Evolutionary conservation across 2,113 vertebrate species (phyloP), one percentile per base, ranked within the genome.

Genomic region (Oncorhynchus mykiss): DNA sequence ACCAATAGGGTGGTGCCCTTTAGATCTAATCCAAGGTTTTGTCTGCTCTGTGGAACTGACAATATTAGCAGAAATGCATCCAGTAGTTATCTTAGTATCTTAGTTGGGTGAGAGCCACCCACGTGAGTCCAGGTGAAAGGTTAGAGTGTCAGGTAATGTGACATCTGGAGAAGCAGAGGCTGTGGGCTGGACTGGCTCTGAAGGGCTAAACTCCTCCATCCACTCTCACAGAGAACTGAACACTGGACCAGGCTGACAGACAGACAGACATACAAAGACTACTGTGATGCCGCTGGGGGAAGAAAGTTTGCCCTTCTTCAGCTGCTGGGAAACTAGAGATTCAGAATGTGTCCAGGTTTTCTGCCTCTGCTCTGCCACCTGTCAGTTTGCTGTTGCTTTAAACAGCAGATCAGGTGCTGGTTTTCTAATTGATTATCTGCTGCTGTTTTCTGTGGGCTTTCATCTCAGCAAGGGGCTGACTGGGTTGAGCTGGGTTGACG

Each of bases 321-420:
- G 93, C 94, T 72, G 82, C 83, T 68, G 93, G 92, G 73, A 93
- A 87, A 76, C 90, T 95, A 75, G 89, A 95, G 87, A 93, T 90
- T 3, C 80, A 71, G 57, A 79, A 78, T 20, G 71, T 75, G 29
- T 78, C 75, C 87, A 96, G 93, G 94, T 95, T 94, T 86, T 80
- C 5, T 78, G 39, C 45, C 77, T 54, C 49, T 54, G 1, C 25
- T 74, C 31, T 71, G 34, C 22, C 77, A 39, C 66, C 48, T n/a
- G 11, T 9, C 9, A 7, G 1, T 74, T 6, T 68, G 4, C 45
- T 39, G 18, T 39, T 34, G 31, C 16, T 24, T 70, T 34, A 13
- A 70, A 49, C 68, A 69, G 20, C 20, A 49, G 18, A 45, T 67
- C 9, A 59, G 16, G n/a, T 3, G 22, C 51, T 27, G 1, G 14